Conservation (phyloP, 2,888 invertebrate species). For the Cartodere bifasciata region DNA sequence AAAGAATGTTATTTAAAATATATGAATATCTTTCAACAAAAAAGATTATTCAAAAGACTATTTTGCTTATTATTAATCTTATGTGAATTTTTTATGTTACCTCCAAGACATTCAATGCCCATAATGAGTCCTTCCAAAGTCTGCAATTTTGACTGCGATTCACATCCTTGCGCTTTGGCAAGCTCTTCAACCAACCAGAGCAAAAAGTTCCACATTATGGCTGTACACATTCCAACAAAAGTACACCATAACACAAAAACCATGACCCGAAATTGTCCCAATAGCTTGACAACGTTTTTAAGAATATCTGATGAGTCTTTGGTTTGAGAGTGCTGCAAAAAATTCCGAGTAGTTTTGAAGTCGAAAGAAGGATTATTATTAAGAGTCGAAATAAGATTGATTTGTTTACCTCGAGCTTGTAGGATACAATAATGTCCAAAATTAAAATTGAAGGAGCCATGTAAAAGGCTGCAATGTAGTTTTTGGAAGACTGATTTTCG, state of each 20-base stretch:
- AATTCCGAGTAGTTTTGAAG: slow-evolving; percentile 8
- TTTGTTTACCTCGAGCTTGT: slow-evolving; percentile 43
- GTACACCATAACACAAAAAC: slow-evolving; percentile 72
- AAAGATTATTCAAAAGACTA: no score
- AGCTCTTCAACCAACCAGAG: slow-evolving; percentile 76
- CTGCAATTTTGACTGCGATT: slow-evolving; percentile 32
- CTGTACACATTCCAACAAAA: slow-evolving; percentile 71
- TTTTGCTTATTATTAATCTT: no score
- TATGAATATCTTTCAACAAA: no score
- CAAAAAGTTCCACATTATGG: slow-evolving; percentile 76
- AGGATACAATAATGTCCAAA: slow-evolving; percentile 53
- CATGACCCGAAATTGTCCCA: slow-evolving; percentile 52
- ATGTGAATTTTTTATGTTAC: no score
- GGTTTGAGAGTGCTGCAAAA: slow-evolving; percentile 47
- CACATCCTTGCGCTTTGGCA: slow-evolving; percentile 35
- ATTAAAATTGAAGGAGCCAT: slow-evolving; percentile 54
- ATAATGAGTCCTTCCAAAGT: slow-evolving; percentile 35
- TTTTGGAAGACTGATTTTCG: slow-evolving; percentile 47
- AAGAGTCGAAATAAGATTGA: slow-evolving; percentile 4
- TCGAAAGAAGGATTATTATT: no score
- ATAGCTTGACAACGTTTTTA: slow-evolving; percentile 52
- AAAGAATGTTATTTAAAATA: no score
- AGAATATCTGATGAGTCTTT: slow-evolving; percentile 54
- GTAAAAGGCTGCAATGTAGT: slow-evolving; percentile 72
- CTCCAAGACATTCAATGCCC: slow-evolving; percentile 60